Evolutionary conservation across 2,797 vertebrate genomes (phyloP).

Genomic region (Trachurus trachurus): DNA sequence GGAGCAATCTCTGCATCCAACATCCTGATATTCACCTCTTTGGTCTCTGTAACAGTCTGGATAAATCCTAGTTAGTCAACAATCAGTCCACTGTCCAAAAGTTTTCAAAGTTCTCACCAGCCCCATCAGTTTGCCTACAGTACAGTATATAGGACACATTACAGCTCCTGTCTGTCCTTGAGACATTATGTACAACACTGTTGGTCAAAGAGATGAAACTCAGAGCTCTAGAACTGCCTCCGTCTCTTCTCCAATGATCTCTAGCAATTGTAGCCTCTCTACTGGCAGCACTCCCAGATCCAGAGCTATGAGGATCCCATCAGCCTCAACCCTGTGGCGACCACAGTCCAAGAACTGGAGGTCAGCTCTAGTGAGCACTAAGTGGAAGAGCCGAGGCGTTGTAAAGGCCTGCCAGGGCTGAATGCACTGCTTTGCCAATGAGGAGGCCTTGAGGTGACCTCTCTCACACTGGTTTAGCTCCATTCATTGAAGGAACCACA

Average conservation of each 20-base stretch:
- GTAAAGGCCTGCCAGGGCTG: conserved; percentile 61
- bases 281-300: conserved; percentile 73
- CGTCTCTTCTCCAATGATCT: conserved; percentile 33
- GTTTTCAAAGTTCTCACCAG: not conserved
- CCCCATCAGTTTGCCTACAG: not conserved
- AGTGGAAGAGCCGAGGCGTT: conserved; percentile 59
- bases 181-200: conserved; percentile 20
- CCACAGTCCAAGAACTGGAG: conserved; percentile 52
- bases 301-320: conserved; percentile 61
- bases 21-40: not conserved
- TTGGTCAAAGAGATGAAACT: conserved; percentile 28
- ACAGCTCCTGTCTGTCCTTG: conserved; percentile 13
- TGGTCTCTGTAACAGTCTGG: not conserved
- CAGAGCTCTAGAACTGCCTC: conserved; percentile 24
- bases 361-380: conserved; percentile 61
- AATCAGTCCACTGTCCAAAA: not conserved
- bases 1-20: not conserved
- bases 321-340: conserved; percentile 45
- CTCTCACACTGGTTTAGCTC: conserved; percentile 35
- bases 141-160: not conserved
- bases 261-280: conserved; percentile 28
- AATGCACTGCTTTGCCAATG: conserved; percentile 49
- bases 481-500: conserved; percentile 19
- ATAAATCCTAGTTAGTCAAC: not conserved
- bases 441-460: conserved; percentile 26